Evolutionary conservation across 1,140 invertebrate genomes (phyloP).

Genomic region (Zaprionus ornatus): DNA sequence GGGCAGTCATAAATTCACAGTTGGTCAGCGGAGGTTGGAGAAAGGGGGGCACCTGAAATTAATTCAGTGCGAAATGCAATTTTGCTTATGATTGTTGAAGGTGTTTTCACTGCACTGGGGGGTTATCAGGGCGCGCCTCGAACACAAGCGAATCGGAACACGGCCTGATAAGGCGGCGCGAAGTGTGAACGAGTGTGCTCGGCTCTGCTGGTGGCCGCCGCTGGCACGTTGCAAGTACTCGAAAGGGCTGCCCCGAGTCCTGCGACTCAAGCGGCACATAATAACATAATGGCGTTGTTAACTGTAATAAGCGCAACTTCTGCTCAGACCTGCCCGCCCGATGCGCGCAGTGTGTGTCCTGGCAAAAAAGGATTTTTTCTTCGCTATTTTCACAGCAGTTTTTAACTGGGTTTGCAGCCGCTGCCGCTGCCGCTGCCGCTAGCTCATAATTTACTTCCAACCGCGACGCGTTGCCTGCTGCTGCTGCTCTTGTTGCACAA

Average conservation of each 20-base stretch:
- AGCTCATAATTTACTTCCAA: conserved; percentile 21
- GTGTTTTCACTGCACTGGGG: conserved; percentile 12
- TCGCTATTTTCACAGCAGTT: conserved; percentile 37
- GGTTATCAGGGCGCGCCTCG: conserved; percentile 21
- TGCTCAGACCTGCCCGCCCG: conserved; percentile 42
- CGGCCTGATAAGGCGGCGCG: conserved; percentile 5
- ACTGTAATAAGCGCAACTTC: conserved; percentile 80
- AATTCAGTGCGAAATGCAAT: conserved; percentile 18
- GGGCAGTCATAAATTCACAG: conserved; percentile 35
- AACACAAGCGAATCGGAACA: not conserved
- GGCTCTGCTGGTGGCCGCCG: conserved; percentile 10
- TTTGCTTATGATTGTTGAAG: conserved; percentile 1
- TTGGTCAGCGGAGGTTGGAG: not conserved
- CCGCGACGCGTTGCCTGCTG: conserved; percentile 42
- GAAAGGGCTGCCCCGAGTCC: conserved; percentile 28
- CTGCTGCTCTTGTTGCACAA: conserved; percentile 68
- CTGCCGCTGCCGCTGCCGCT: conserved; percentile 32
- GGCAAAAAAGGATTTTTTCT: conserved; percentile 64
- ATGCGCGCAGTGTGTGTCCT: conserved; percentile 76
- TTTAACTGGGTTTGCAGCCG: conserved; percentile 28
- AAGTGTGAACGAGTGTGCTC: not conserved
- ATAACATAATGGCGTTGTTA: conserved; percentile 82
- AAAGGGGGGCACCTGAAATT: not conserved
- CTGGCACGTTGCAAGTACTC: conserved; percentile 14
- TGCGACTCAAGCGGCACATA: conserved; percentile 48